Evolutionary conservation across 2,797 vertebrate species (phyloP).

Genomic region (Pangasius macronema): DNA sequence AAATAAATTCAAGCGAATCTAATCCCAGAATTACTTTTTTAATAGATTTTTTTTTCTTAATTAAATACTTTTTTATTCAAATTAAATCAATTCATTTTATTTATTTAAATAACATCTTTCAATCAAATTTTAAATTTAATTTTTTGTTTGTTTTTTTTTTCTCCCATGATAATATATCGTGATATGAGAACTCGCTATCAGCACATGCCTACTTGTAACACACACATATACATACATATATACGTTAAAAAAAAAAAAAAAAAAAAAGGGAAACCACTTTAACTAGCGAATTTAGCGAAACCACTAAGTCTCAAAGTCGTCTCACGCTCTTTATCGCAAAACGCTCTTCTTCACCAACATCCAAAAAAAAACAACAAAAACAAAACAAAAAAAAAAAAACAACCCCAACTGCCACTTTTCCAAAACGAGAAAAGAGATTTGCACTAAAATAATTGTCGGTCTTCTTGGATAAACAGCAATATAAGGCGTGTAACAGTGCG

Average conservation of each 20-base stretch:
- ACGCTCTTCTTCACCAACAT: conserved; percentile 40
- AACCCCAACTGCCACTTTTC: conserved; percentile 72
- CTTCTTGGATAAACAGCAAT: conserved; percentile 79
- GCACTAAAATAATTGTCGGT: conserved; percentile 81
- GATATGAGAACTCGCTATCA: background rate
- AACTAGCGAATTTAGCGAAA: conserved; percentile 52
- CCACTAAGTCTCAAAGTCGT: conserved; percentile 62
- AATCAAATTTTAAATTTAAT: background rate
- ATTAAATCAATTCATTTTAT: background rate
- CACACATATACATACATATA: background rate
- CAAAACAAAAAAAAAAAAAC: background rate
- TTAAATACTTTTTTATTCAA: background rate
- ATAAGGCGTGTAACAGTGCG: conserved; percentile 66
- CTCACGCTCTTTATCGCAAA: conserved; percentile 61
- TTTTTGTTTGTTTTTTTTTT: background rate
- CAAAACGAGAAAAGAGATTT: conserved; percentile 81
- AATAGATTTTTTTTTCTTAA: background rate
- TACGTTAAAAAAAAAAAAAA: background rate
- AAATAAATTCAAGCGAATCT: background rate
- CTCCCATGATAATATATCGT: background rate
- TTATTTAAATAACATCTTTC: background rate
- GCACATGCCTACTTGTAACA: background rate
- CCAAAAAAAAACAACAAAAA: background rate
- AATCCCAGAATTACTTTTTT: background rate
- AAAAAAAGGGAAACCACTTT: conserved; percentile 61